A percentile compares a stretch with the other conserved stretches of the same genome.
Evolutionary conservation across 64 coral and sea anemone genomes (phyloP).

Genomic region (Actinia equina): DNA sequence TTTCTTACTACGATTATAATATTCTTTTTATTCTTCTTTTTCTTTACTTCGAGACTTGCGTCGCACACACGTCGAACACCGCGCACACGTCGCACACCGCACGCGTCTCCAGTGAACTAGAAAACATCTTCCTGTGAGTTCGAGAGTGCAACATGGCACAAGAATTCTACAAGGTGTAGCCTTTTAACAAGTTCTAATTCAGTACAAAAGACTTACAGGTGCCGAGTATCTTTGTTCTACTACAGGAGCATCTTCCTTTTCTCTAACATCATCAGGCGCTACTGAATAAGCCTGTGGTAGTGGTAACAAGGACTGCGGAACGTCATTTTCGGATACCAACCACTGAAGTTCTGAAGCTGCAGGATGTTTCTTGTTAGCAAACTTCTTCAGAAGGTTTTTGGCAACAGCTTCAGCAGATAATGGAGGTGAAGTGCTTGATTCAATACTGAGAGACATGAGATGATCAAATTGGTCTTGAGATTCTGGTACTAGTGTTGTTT

Average conservation of each 20-base stretch:
- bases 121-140: too few relatives aligned
- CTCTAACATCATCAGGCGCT: slow-evolving; percentile 77
- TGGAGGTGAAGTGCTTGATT: slow-evolving; percentile 56
- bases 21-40: too few relatives aligned
- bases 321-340: slow-evolving; percentile 90
- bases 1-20: too few relatives aligned
- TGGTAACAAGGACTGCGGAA: slow-evolving; percentile 83
- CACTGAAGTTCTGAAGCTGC: slow-evolving; percentile 86
- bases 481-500: slow-evolving; percentile 24
- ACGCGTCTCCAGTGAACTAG: too few relatives aligned
- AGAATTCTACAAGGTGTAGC: too few relatives aligned
- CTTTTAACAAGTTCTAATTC: neutral
- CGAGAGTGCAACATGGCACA: too few relatives aligned
- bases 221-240: neutral
- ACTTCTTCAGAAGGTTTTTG: slow-evolving; percentile 80
- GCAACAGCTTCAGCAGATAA: slow-evolving; percentile 88
- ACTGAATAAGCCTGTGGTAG: slow-evolving; percentile 75
- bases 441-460: neutral
- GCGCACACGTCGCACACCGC: too few relatives aligned
- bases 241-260: neutral
- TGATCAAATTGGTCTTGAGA: neutral
- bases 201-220: neutral
- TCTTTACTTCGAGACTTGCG: too few relatives aligned
- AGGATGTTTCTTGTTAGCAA: slow-evolving; percentile 76
- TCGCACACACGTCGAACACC: too few relatives aligned